Evolutionary conservation across 2,113 vertebrate genomes (phyloP).

Genomic region (Tretioscincus oriximinensis): DNA sequence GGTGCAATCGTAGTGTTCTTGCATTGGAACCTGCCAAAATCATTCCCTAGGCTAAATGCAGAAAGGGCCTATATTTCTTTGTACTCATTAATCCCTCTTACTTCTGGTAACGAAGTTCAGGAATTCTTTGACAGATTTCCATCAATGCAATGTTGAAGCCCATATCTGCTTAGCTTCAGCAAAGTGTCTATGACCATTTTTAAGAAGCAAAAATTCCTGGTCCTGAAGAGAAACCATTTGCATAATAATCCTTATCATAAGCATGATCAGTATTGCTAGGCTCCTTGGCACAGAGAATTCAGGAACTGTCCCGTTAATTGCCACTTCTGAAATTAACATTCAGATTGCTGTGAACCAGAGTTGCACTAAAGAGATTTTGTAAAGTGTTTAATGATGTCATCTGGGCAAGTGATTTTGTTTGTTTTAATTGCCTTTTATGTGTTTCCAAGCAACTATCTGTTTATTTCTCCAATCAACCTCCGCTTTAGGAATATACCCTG

Average conservation of each 20-base stretch:
- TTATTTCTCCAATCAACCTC: neutral
- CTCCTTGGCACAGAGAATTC: neutral
- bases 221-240: neutral
- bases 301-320: neutral
- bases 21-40: no score
- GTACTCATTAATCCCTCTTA: no score
- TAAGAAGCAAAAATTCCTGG: neutral
- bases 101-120: no score
- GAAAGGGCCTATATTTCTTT: no score
- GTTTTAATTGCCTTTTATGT: neutral
- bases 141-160: no score
- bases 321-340: neutral
- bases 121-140: no score
- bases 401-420: neutral
- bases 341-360: neutral
- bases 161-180: no score
- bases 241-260: neutral
- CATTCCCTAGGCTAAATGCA: no score
- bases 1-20: no score
- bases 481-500: slow-evolving; percentile 86
- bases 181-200: no score
- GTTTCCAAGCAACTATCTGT: neutral
- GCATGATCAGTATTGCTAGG: neutral
- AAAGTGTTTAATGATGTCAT: neutral
- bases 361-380: neutral